phyloP scores from a whole-genome alignment of 2,797 vertebrate species.

The Orestias chungarensis region DNA sequence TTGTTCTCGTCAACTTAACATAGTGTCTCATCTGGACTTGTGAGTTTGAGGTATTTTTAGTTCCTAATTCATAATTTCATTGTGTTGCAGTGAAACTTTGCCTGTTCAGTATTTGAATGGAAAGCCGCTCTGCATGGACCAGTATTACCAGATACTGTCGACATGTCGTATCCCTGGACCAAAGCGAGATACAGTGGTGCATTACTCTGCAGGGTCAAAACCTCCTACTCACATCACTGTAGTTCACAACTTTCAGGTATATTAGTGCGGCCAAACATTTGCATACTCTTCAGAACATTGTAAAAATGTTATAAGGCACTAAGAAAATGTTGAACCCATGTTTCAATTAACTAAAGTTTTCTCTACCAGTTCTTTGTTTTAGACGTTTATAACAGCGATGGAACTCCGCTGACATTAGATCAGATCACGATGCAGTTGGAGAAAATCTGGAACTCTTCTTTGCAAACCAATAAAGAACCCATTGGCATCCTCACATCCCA shows the following conservation, averaged over 20 bases:
- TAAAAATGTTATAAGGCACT: neutral
- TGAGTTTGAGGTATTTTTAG: too few species aligned
- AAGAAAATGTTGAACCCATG: neutral
- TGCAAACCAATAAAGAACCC: constrained; percentile 97
- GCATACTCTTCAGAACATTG: neutral
- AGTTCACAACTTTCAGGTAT: constrained; percentile 98
- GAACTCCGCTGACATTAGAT: constrained; percentile 88
- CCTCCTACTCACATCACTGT: constrained; percentile 89
- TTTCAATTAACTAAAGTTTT: constrained; percentile 1
- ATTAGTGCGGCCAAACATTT: constrained; percentile 11
- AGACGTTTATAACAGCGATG: constrained; percentile 94
- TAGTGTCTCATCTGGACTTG: too few species aligned
- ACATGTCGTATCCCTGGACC: constrained; percentile 93
- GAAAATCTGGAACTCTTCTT: constrained; percentile 97
- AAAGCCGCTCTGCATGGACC: constrained; percentile 95
- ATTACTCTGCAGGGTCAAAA: constrained; percentile 81
- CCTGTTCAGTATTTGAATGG: constrained; percentile 90
- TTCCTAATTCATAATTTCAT: neutral
- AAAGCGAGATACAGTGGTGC: constrained; percentile 89
- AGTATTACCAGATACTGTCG: constrained; percentile 96
- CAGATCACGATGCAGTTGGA: constrained; percentile 95
- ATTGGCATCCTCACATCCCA: constrained; percentile 95
- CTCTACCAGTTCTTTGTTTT: constrained; percentile 89
- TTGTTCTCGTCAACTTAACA: too few species aligned
- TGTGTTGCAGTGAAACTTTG: constrained; percentile 84